Evolutionary conservation across 2,888 invertebrate species (phyloP).

Genomic region (Platycheirus rosarum): DNA sequence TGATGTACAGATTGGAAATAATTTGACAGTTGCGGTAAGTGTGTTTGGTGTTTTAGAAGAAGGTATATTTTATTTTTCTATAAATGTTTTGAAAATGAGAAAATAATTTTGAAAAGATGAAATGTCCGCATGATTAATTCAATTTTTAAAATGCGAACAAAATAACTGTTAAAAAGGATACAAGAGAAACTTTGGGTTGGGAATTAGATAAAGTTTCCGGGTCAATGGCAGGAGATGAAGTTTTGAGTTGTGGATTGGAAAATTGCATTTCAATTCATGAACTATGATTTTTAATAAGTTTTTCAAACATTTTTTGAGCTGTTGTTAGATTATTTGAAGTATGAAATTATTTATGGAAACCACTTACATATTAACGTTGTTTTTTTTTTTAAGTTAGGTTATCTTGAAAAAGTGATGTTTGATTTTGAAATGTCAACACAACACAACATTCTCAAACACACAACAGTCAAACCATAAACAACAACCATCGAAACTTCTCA

Average conservation of each 20-base stretch:
- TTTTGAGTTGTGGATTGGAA: constrained; percentile 36
- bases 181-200: not conserved
- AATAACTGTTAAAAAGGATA: not conserved
- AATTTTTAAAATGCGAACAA: constrained; percentile 3
- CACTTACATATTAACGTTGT: too few species aligned
- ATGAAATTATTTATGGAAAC: not conserved
- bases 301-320: constrained; percentile 5
- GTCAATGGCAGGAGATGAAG: constrained; percentile 23
- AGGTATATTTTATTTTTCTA: constrained; percentile 9
- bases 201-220: not conserved
- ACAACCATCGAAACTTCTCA: too few species aligned
- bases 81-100: constrained; percentile 11
- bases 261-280: constrained; percentile 52
- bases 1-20: constrained; percentile 82
- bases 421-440: too few species aligned
- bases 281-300: not conserved
- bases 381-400: too few species aligned
- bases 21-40: constrained; percentile 82
- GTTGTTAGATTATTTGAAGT: not conserved
- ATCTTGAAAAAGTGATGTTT: too few species aligned
- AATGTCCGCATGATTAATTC: constrained; percentile 46
- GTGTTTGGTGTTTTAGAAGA: too few species aligned
- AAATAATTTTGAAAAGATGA: constrained; percentile 19
- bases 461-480: too few species aligned
- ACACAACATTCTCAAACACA: too few species aligned